These are phyloP conservation scores for Galagoides demidoff DNA, from an alignment of 2,797 vertebrate species.

Conservation along the genomic window DNA sequence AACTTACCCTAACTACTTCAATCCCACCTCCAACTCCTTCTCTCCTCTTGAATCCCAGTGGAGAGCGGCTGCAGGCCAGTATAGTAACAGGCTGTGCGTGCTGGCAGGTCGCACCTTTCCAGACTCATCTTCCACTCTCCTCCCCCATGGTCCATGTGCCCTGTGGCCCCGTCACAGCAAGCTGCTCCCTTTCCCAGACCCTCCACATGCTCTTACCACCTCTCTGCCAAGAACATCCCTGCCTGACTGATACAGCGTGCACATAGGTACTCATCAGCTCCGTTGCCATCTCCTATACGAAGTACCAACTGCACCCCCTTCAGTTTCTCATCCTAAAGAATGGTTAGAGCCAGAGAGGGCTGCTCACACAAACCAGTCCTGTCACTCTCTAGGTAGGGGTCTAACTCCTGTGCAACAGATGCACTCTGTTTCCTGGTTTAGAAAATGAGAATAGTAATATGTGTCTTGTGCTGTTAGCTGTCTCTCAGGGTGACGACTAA, in stretches of 20 bases:
- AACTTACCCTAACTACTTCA: not conserved
- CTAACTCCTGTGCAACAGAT: not conserved
- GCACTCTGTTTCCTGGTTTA: not conserved
- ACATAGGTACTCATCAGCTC: not conserved
- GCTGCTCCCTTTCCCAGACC: not conserved
- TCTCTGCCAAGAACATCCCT: not conserved
- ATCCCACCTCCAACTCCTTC: not conserved
- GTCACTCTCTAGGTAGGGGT: not conserved
- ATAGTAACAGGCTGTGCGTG: not conserved
- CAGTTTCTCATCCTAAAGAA: not conserved
- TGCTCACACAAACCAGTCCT: not conserved
- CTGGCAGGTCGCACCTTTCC: not conserved
- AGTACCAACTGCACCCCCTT: not conserved
- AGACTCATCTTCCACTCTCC: not conserved
- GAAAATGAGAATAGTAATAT: slow-evolving; percentile 28
- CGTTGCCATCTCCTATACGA: not conserved
- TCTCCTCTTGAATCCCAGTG: not conserved
- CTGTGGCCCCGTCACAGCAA: not conserved
- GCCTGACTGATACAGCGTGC: too few species aligned
- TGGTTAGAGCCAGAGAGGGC: not conserved
- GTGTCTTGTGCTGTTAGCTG: not conserved
- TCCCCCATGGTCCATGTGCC: not conserved
- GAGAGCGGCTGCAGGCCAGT: not conserved
- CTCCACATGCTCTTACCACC: not conserved
- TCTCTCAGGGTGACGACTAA: slow-evolving; percentile 9